Evolutionary conservation across 2,113 vertebrate species (phyloP).

Genomic region (Ictalurus furcatus): DNA sequence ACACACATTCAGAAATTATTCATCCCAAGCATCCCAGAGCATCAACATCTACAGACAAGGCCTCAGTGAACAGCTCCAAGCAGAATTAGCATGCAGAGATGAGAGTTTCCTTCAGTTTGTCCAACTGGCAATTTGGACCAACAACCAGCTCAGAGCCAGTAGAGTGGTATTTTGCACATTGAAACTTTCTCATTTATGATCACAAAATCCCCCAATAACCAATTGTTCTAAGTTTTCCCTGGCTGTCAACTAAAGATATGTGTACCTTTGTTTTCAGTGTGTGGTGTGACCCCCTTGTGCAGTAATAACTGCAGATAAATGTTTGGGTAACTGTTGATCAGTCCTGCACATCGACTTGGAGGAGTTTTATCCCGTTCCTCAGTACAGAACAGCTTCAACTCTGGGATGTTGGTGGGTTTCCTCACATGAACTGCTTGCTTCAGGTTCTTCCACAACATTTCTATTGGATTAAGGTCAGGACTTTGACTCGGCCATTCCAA

Average conservation of each 20-base stretch:
- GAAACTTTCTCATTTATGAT: background rate
- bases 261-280: too few relatives aligned
- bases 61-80: background rate
- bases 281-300: too few relatives aligned
- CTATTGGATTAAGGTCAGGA: too few relatives aligned
- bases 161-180: background rate
- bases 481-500: too few relatives aligned
- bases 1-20: background rate
- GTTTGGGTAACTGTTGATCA: too few relatives aligned
- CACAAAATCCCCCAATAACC: background rate
- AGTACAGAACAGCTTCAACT: too few relatives aligned
- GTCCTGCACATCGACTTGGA: too few relatives aligned
- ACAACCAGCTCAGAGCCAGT: background rate
- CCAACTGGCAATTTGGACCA: background rate
- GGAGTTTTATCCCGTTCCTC: too few relatives aligned
- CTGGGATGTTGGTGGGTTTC: too few relatives aligned
- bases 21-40: background rate
- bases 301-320: too few relatives aligned
- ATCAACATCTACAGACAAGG: background rate
- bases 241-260: background rate
- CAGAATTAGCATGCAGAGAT: background rate
- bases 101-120: background rate
- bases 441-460: too few relatives aligned
- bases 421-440: too few relatives aligned
- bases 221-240: background rate